A percentile compares a stretch with the other conserved stretches of the same genome.
phyloP scores from a whole-genome alignment of 92 coral and sea anemone species.

The Umimayanthus chanpuru region DNA sequence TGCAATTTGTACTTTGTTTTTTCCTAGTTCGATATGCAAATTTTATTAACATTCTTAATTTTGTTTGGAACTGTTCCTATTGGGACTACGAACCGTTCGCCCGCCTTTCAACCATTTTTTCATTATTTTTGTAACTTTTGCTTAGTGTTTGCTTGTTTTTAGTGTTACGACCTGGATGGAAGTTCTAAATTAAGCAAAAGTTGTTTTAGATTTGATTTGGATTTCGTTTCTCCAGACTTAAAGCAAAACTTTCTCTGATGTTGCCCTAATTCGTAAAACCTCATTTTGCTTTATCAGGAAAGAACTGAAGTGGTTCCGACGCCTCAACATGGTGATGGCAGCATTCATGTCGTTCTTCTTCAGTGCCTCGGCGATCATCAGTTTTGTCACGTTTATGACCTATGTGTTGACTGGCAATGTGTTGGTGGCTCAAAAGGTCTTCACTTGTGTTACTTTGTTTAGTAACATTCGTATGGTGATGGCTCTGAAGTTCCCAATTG shows the following conservation, averaged over 20 bases:
- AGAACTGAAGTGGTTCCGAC: conserved; percentile 76
- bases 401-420: conserved; percentile 75
- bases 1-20: no score
- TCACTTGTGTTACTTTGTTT: conserved; percentile 79
- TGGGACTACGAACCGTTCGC: no score
- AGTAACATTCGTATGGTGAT: conserved; percentile 71
- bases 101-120: no score
- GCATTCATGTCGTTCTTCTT: conserved; percentile 79
- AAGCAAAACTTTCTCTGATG: not conserved
- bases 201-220: no score
- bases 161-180: no score
- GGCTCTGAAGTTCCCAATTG: conserved; percentile 74
- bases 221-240: not conserved
- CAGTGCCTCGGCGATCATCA: conserved; percentile 69
- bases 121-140: no score
- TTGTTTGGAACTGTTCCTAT: no score
- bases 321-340: conserved; percentile 59
- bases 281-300: conserved; percentile 34
- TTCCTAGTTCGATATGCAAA: no score
- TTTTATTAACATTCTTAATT: no score
- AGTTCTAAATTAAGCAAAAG: no score
- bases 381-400: conserved; percentile 71
- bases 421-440: conserved; percentile 80
- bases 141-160: no score
- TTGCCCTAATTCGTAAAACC: not conserved